phyloP scores from a whole-genome alignment of 2,113 vertebrate genomes.

The Cololabis saira region DNA sequence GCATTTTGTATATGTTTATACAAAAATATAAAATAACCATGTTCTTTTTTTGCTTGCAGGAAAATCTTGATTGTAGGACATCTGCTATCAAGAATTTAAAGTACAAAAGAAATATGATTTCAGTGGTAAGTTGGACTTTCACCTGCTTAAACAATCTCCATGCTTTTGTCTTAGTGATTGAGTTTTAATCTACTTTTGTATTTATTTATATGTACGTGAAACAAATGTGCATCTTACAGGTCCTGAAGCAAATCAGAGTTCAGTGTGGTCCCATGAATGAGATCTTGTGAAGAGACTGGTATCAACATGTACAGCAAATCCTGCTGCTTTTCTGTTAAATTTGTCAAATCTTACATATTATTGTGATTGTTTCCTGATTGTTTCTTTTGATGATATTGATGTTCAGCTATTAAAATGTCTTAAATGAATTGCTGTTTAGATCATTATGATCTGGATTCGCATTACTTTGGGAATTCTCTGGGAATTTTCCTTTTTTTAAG shows the following conservation, averaged over 20 bases:
- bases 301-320: not conserved
- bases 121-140: slow-evolving; percentile 36
- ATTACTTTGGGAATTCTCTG: too few species aligned
- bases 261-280: not conserved
- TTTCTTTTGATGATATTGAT: not conserved
- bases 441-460: too few species aligned
- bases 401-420: too few species aligned
- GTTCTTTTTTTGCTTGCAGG: slow-evolving; percentile 27
- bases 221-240: slow-evolving; percentile 38
- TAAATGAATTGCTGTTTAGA: too few species aligned
- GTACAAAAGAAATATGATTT: slow-evolving; percentile 29
- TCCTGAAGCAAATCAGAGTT: slow-evolving; percentile 18
- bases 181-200: not conserved
- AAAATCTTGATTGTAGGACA: slow-evolving; percentile 29
- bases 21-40: not conserved
- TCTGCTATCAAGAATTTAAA: slow-evolving; percentile 32
- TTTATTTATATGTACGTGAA: not conserved
- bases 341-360: not conserved
- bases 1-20: not conserved
- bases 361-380: too few species aligned
- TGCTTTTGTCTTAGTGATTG: too few species aligned
- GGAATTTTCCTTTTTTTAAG: too few species aligned
- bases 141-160: too few species aligned
- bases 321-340: not conserved
- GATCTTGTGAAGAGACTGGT: not conserved